phyloP scores from a whole-genome alignment of 2,113 vertebrate species.

The Sprattus sprattus region DNA sequence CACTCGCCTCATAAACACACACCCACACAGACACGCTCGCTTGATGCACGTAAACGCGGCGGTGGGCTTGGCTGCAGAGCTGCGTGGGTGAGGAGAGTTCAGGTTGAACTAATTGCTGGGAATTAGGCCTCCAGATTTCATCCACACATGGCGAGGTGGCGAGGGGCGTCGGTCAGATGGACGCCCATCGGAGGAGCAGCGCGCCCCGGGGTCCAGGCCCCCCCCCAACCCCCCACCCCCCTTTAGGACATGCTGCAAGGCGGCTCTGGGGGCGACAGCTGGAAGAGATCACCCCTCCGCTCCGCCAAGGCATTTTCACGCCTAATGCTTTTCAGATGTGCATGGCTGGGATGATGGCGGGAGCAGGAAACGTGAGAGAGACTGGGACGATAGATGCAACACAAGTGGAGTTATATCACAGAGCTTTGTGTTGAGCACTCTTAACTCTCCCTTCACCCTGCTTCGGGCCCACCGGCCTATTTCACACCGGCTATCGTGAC shows the following conservation, averaged over 20 bases:
- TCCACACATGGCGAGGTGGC: neutral
- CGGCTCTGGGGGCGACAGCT: conserved; percentile 34
- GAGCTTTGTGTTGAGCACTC: neutral
- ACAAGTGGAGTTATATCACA: conserved; percentile 21
- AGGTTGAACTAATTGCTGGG: conserved; percentile 33
- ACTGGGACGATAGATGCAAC: neutral
- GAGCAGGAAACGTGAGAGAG: neutral
- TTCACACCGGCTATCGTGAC: neutral
- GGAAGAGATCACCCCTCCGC: conserved; percentile 39
- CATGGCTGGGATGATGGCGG: neutral
- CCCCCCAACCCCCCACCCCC: neutral
- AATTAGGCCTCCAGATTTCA: conserved; percentile 30
- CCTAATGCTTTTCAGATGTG: conserved; percentile 37
- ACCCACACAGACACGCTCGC: neutral
- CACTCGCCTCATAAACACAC: neutral
- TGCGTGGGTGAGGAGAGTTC: conserved; percentile 18
- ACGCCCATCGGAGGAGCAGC: neutral
- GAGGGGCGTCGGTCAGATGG: neutral
- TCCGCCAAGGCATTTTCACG: conserved; percentile 25
- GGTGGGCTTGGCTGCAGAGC: neutral
- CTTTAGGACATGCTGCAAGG: neutral
- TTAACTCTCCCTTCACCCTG: neutral
- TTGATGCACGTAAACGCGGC: neutral
- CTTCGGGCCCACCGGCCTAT: neutral
- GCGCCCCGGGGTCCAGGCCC: neutral